Evolutionary conservation across 2,888 invertebrate species (phyloP).

Genomic region (Drosophila atripex): DNA sequence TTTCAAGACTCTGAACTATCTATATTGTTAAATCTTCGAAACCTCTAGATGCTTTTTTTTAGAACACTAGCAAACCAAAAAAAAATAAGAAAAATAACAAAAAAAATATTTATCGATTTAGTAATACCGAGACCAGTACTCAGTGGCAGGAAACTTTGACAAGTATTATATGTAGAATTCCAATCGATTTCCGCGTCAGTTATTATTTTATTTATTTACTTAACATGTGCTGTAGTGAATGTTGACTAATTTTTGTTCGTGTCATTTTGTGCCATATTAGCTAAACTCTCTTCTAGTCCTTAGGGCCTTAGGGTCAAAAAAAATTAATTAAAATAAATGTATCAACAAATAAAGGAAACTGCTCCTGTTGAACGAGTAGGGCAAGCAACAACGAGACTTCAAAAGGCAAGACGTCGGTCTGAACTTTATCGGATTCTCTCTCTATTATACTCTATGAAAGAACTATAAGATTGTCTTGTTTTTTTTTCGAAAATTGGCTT

Average conservation of each 20-base stretch:
- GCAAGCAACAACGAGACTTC: constrained; percentile 61
- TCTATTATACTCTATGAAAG: constrained; percentile 3
- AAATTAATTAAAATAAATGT: constrained; percentile 9
- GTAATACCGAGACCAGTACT: constrained; percentile 70
- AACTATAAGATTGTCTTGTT: constrained; percentile 35
- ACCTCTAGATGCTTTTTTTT: constrained; percentile 72
- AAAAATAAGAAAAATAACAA: constrained; percentile 6
- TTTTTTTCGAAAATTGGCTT: constrained; percentile 10
- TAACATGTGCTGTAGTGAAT: constrained; percentile 77
- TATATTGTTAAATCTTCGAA: constrained; percentile 48
- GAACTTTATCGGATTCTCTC: constrained; percentile 21
- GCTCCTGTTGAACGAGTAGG: constrained; percentile 48
- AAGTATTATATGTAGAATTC: constrained; percentile 77
- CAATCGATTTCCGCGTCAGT: constrained; percentile 61
- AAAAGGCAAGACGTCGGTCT: constrained; percentile 20
- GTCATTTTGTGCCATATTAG: constrained; percentile 68
- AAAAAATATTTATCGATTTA: constrained; percentile 16
- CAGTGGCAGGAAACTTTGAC: constrained; percentile 63
- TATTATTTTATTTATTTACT: constrained; percentile 38
- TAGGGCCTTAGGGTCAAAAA: constrained; percentile 31
- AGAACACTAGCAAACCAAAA: constrained; percentile 31
- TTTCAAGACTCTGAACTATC: constrained; percentile 68
- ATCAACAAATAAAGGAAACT: constrained; percentile 7
- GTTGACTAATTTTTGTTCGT: constrained; percentile 63
- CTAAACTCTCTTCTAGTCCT: constrained; percentile 44